A percentile compares a stretch with the other conserved stretches of the same genome.
phyloP scores from a whole-genome alignment of 2,797 vertebrate species.

The Crenichthys baileyi region DNA sequence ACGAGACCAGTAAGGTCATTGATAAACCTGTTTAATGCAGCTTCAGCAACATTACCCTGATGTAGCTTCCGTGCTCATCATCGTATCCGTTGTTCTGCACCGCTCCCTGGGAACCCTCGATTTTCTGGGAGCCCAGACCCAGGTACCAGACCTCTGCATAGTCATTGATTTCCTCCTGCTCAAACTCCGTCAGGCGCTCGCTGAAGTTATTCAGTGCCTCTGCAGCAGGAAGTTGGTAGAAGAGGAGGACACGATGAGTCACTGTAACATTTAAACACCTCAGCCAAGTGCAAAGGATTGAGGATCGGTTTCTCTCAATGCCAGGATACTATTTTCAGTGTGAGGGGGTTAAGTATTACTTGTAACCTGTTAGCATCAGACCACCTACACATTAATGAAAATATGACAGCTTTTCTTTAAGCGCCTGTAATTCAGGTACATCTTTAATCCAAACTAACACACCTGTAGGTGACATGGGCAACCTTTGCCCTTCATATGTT shows the following conservation, averaged over 20 bases:
- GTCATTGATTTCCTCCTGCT: constrained; percentile 92
- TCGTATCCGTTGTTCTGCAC: constrained; percentile 89
- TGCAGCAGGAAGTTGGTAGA: constrained; percentile 66
- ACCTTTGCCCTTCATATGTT: constrained; percentile 74
- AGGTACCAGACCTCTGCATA: constrained; percentile 93
- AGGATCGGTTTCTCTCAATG: constrained; percentile 24
- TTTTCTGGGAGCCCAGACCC: constrained; percentile 91
- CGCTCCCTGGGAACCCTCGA: constrained; percentile 82
- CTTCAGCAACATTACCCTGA: constrained; percentile 81
- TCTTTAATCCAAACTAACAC: constrained; percentile 19
- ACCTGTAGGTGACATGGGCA: constrained; percentile 91
- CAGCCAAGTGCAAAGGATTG: constrained; percentile 48
- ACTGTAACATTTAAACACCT: constrained; percentile 27
- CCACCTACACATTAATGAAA: background rate
- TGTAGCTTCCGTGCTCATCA: constrained; percentile 92
- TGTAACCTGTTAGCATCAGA: constrained; percentile 9
- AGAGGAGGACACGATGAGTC: constrained; percentile 55
- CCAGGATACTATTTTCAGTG: constrained; percentile 48
- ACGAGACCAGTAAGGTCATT: background rate
- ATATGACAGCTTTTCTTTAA: background rate
- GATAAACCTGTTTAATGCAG: background rate
- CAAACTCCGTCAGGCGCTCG: constrained; percentile 87
- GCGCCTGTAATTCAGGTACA: background rate
- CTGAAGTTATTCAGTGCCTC: constrained; percentile 91
- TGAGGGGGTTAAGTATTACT: background rate